A percentile compares a stretch with the other conserved stretches of the same genome.
phyloP scores from a whole-genome alignment of 2,888 invertebrate genomes.

The Heliothis peltigera region DNA sequence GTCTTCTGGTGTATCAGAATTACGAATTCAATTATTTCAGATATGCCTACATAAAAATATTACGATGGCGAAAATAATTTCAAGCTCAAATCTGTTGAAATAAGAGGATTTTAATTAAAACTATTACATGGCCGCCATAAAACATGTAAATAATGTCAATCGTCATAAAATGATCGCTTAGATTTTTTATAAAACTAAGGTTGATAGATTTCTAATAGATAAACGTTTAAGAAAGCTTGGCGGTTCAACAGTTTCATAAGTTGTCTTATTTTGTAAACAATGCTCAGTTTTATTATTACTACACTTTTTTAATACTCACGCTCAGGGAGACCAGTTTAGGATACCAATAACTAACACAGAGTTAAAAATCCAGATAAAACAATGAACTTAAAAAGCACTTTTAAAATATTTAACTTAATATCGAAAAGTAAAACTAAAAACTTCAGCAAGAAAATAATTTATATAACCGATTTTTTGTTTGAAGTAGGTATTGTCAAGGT shows the following conservation, averaged over 20 bases:
- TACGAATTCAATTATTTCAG: too few relatives aligned
- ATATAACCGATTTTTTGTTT: neutral
- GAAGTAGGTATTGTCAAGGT: slow-evolving; percentile 10
- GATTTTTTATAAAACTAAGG: neutral
- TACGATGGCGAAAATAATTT: too few relatives aligned
- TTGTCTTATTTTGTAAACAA: neutral
- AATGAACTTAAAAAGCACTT: slow-evolving; percentile 52
- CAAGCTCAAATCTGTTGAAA: too few relatives aligned
- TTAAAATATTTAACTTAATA: slow-evolving; percentile 7
- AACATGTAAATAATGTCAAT: too few relatives aligned
- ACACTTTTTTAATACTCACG: slow-evolving; percentile 49
- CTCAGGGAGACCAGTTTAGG: slow-evolving; percentile 33
- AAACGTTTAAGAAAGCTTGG: too few relatives aligned
- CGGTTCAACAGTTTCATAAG: neutral
- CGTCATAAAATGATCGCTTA: too few relatives aligned
- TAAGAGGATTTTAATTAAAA: too few relatives aligned
- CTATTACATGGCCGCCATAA: too few relatives aligned
- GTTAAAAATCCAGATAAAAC: slow-evolving; percentile 25
- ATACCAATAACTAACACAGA: slow-evolving; percentile 16
- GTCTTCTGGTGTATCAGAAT: too few relatives aligned
- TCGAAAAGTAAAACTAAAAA: slow-evolving; percentile 23
- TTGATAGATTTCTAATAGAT: neutral
- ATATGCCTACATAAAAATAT: too few relatives aligned
- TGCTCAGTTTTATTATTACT: neutral
- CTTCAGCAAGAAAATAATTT: slow-evolving; percentile 20